A percentile compares a stretch with the other conserved stretches of the same genome.
phyloP scores from a whole-genome alignment of 2,113 vertebrate genomes.

The Pogonocichla stellata region DNA sequence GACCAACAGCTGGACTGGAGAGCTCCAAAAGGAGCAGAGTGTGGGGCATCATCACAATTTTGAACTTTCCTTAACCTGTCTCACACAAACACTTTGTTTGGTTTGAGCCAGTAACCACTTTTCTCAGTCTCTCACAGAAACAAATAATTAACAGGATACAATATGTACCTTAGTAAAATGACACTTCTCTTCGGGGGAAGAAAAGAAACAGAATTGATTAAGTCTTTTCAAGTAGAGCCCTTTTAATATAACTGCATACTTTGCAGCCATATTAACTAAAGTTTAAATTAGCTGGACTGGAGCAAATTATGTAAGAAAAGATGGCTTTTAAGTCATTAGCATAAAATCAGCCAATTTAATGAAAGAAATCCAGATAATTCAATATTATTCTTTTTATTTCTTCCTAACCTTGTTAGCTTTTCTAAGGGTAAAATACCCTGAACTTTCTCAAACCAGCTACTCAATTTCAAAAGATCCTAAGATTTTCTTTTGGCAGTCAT shows the following conservation, averaged over 20 bases:
- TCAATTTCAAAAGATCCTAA: constrained; percentile 7
- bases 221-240: neutral
- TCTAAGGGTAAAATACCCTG: neutral
- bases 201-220: neutral
- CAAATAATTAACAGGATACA: neutral
- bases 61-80: too few species aligned
- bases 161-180: neutral
- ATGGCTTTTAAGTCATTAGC: constrained; percentile 2
- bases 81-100: neutral
- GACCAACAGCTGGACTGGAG: neutral
- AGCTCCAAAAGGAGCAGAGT: neutral
- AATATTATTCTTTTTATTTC: constrained; percentile 18
- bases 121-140: neutral
- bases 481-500: constrained; percentile 23
- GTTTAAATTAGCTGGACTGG: neutral
- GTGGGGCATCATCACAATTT: neutral
- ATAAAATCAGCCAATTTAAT: neutral
- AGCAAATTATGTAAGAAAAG: neutral
- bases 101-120: neutral
- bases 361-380: neutral
- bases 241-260: neutral
- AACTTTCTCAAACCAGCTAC: constrained; percentile 6
- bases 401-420: constrained; percentile 33
- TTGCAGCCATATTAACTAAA: neutral
- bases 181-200: neutral